phyloP scores from a whole-genome alignment of 2,797 vertebrate species.

The Perdix hodgsoniae region DNA sequence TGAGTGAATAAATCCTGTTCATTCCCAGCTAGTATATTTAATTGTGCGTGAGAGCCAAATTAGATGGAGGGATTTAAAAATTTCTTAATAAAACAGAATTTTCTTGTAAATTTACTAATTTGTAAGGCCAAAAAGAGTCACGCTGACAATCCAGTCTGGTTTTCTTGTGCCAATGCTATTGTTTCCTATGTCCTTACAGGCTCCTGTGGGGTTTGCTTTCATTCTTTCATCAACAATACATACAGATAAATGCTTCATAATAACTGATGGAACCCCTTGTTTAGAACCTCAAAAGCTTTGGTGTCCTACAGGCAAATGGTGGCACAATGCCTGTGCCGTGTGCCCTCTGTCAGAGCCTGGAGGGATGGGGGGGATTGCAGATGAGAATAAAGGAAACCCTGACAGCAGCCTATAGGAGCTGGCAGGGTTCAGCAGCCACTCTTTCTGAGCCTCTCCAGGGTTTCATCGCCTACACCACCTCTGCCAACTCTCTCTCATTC shows the following conservation, averaged over 20 bases:
- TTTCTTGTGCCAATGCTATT: not conserved
- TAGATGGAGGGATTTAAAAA: not conserved
- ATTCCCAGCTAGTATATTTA: not conserved
- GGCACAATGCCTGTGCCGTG: not conserved
- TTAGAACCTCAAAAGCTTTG: not conserved
- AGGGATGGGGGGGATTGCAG: slow-evolving; percentile 13
- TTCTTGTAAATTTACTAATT: not conserved
- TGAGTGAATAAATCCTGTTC: not conserved
- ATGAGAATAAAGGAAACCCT: slow-evolving; percentile 26
- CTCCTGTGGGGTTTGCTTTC: not conserved
- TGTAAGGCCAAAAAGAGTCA: not conserved
- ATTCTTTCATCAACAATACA: not conserved
- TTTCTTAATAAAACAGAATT: not conserved
- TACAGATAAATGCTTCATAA: not conserved
- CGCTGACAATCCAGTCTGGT: not conserved
- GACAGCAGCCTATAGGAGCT: not conserved
- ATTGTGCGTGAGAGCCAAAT: rapidly evolving
- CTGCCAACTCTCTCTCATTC: not conserved
- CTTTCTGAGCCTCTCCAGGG: not conserved
- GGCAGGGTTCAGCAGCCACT: not conserved
- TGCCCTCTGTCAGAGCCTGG: not conserved
- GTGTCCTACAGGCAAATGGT: not conserved
- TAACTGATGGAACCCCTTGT: not conserved
- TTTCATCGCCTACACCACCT: not conserved
- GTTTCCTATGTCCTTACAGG: not conserved